Evolutionary conservation across 2,888 invertebrate genomes (phyloP), one percentile per base, ranked within the genome.

Genomic region (Saturnia pavonia): DNA sequence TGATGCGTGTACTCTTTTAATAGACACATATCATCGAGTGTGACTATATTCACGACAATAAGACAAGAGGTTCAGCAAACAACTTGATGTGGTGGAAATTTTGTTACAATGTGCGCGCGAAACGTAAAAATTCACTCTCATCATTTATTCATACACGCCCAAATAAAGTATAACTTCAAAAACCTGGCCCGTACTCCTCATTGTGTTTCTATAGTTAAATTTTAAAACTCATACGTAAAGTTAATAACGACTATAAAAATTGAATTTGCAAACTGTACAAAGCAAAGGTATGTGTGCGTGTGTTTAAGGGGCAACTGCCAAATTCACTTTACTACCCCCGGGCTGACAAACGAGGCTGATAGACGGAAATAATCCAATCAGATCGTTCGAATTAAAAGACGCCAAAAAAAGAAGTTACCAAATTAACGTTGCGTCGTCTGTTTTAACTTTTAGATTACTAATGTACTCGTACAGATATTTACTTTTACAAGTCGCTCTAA

Each of bases 261-360:
- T 60, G 22, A 57, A 25, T 60, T 60, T 60, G 27, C 57, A 12
- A 60, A 60, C 57, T 60, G 57, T 60, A 60, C 57, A 60, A 60
- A 60, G 27, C 57, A 60, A 60, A 27, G 57, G 27, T 9, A 25
- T 14, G n/a, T n/a, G n/a, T n/a, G n/a, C n/a, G n/a, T n/a, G n/a
- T n/a, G n/a, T n/a, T 14, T 60, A 25, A 60, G 57, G 25, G 57
- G 27, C 14, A 27, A 16, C 27, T 27, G 57, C 57, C 57, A 60
- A 60, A 60, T 60, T 60, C 57, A 60, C 57, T 60, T 60, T 60
- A 27, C 57, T 60, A 27, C 57, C 57, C 25, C 7, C 57, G 57
- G 57, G 25, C 57, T 27, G 57, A 60, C 57, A 60, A 60, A 60
- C 57, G 57, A 60, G 27, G 57, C 12, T 27, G 57, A 60, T 27